Evolutionary conservation across 1,140 invertebrate species (phyloP).

Genomic region (Drosophila lowei): DNA sequence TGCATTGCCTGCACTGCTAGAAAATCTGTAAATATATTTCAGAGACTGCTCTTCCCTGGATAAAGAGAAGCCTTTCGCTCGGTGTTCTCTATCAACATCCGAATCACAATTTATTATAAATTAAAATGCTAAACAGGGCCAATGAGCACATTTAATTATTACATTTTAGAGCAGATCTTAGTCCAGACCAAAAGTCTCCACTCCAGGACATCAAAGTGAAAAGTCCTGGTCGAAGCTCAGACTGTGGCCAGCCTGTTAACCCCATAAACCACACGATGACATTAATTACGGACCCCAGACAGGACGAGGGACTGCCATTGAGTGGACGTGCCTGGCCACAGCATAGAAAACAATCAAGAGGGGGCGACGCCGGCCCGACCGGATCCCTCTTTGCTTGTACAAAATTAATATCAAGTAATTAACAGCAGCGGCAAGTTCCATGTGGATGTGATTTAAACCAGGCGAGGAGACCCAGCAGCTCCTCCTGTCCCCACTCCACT

Average conservation of each 20-base stretch:
- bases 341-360: conserved; percentile 25
- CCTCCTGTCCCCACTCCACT: too few relatives aligned
- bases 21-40: conserved; percentile 1
- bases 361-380: conserved; percentile 1
- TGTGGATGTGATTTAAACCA: conserved; percentile 57
- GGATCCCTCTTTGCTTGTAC: conserved; percentile 31
- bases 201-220: conserved; percentile 24
- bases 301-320: conserved; percentile 9
- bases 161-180: conserved; percentile 63
- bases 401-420: conserved; percentile 83
- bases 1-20: conserved; percentile 27
- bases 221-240: not conserved
- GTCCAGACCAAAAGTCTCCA: not conserved
- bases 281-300: conserved; percentile 64
- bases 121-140: conserved; percentile 74
- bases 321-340: conserved; percentile 6
- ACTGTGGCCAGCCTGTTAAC: conserved; percentile 51
- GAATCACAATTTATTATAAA: conserved; percentile 69
- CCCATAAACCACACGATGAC: conserved; percentile 73
- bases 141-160: conserved; percentile 74
- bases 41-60: too few relatives aligned
- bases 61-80: too few relatives aligned
- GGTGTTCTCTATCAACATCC: conserved; percentile 13
- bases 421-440: conserved; percentile 59
- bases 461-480: conserved; percentile 13